phyloP scores from a whole-genome alignment of 2,888 invertebrate genomes.

The Euzophera pinguis region DNA sequence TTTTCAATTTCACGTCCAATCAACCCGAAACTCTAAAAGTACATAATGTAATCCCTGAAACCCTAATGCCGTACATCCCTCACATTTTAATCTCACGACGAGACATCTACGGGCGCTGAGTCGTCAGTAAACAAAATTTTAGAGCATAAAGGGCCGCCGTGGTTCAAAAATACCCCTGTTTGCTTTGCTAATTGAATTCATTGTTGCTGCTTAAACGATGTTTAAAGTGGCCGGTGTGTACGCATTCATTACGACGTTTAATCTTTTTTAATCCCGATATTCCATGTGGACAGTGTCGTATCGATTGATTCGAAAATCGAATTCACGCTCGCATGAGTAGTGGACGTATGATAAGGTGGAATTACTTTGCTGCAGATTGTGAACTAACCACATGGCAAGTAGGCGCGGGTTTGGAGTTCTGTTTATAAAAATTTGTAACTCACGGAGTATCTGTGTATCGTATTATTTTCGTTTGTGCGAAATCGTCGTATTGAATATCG shows the following conservation, averaged over 20 bases:
- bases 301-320: slow-evolving; percentile 12
- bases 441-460: no score
- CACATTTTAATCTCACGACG: slow-evolving; percentile 32
- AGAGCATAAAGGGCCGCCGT: slow-evolving; percentile 35
- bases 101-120: slow-evolving; percentile 17
- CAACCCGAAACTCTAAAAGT: neutral
- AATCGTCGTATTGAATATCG: no score
- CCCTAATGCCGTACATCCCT: slow-evolving; percentile 2
- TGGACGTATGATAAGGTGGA: no score
- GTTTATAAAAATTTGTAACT: no score
- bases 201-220: slow-evolving; percentile 67
- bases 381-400: no score
- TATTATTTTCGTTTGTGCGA: no score
- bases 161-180: slow-evolving; percentile 58
- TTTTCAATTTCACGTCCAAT: neutral
- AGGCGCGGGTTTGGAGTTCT: no score
- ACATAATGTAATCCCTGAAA: slow-evolving; percentile 17
- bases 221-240: slow-evolving; percentile 49
- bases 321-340: neutral
- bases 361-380: no score
- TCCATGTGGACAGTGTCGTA: slow-evolving; percentile 7
- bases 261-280: slow-evolving; percentile 32
- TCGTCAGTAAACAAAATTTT: slow-evolving; percentile 53
- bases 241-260: slow-evolving; percentile 43
- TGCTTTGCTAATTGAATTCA: slow-evolving; percentile 73